Evolutionary conservation across 2,113 vertebrate genomes (phyloP).

Genomic region (Sylvietta virens): DNA sequence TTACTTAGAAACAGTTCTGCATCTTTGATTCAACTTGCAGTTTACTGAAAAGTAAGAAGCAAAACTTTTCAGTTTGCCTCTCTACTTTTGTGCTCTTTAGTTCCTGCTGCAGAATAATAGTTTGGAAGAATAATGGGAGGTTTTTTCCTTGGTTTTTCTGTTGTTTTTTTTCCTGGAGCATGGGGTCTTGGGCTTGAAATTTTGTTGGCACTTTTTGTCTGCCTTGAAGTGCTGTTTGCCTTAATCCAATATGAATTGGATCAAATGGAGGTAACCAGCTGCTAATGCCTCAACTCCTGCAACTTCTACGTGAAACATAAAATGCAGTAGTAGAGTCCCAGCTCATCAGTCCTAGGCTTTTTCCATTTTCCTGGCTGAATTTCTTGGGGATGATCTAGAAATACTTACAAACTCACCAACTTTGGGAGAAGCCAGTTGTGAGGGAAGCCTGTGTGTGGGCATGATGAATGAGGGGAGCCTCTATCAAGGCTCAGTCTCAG

Average conservation of each 20-base stretch:
- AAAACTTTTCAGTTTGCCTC: background rate
- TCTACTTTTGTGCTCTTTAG: background rate
- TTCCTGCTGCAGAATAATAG: background rate
- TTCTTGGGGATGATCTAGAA: background rate
- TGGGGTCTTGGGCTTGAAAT: background rate
- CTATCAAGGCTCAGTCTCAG: background rate
- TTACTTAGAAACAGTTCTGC: constrained; percentile 56
- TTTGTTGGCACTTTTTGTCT: background rate
- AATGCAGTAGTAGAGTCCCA: background rate
- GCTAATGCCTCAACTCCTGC: background rate
- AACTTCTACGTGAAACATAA: background rate
- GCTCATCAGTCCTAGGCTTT: background rate
- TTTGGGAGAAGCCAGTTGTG: background rate
- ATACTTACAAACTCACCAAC: background rate
- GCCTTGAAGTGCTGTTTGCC: background rate
- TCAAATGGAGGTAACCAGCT: background rate
- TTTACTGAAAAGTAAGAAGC: constrained; percentile 49
- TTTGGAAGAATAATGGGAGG: background rate
- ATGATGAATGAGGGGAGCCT: background rate
- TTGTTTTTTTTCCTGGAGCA: background rate
- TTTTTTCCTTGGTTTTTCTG: background rate
- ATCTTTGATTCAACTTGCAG: constrained; percentile 22
- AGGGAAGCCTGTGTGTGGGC: rapidly evolving
- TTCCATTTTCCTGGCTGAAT: background rate
- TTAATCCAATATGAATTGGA: background rate